A percentile compares a stretch with the other conserved stretches of the same genome.
Conservation (phyloP, 2,113 vertebrate genomes). For the Gasterosteus aculeatus region DNA sequence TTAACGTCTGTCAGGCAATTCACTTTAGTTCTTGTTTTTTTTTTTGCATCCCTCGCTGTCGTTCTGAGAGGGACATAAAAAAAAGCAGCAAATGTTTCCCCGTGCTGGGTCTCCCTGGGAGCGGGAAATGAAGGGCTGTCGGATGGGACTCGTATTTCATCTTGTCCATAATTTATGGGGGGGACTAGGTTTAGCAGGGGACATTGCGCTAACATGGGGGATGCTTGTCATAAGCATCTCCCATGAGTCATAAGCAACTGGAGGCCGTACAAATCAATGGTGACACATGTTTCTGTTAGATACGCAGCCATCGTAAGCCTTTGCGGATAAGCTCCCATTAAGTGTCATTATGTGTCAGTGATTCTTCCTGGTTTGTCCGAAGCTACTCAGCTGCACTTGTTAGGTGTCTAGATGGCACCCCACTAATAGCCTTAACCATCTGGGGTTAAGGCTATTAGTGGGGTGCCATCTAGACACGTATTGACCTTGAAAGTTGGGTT, state of each 20-base stretch:
- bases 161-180: constrained; percentile 72
- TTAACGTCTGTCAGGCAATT: constrained; percentile 24
- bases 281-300: constrained; percentile 61
- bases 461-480: not conserved
- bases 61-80: constrained; percentile 23
- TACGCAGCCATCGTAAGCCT: constrained; percentile 19
- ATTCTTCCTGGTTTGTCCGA: constrained; percentile 32
- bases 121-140: constrained; percentile 57
- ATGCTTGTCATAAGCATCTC: constrained; percentile 62
- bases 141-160: constrained; percentile 68
- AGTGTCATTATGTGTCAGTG: constrained; percentile 11
- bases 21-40: constrained; percentile 25
- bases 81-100: constrained; percentile 44
- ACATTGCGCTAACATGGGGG: constrained; percentile 59
- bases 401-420: not conserved
- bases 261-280: constrained; percentile 60
- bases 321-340: constrained; percentile 38
- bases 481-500: not conserved
- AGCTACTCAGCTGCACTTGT: not conserved
- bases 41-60: constrained; percentile 25
- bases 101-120: constrained; percentile 57
- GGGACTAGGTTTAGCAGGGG: constrained; percentile 62
- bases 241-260: constrained; percentile 63
- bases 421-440: not conserved
- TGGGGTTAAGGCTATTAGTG: not conserved